phyloP scores from a whole-genome alignment of 2,797 vertebrate species.

The Columba guinea region DNA sequence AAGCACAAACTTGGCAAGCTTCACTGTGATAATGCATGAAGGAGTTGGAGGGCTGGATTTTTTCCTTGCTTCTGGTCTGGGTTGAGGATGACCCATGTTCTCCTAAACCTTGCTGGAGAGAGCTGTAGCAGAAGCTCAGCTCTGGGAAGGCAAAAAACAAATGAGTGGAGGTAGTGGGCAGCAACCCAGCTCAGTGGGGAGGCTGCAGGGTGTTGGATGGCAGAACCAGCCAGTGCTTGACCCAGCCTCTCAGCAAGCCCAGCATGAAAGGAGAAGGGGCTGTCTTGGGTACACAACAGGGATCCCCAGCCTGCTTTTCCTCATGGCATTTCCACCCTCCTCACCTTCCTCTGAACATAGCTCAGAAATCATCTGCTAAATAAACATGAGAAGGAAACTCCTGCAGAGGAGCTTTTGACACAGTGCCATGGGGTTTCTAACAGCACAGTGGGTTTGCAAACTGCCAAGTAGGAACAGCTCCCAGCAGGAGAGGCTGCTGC shows the following conservation, averaged over 20 bases:
- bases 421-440: not conserved
- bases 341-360: rapidly evolving
- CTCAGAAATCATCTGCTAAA: not conserved
- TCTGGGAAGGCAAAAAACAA: not conserved
- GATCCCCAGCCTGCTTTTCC: not conserved
- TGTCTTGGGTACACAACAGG: not conserved
- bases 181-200: rapidly evolving
- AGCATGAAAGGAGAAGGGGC: not conserved
- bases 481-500: not conserved
- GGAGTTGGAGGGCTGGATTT: not conserved
- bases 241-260: not conserved
- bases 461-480: not conserved
- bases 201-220: rapidly evolving
- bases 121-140: not conserved
- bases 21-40: not conserved
- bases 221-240: not conserved
- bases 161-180: not conserved
- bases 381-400: not conserved
- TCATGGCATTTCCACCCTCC: not conserved
- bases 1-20: not conserved
- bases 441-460: not conserved
- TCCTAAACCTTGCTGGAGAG: not conserved
- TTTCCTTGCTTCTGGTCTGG: not conserved
- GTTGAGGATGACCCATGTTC: not conserved
- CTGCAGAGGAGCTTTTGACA: not conserved